phyloP scores from a whole-genome alignment of 2,113 vertebrate species.

The Prunella fulvescens region DNA sequence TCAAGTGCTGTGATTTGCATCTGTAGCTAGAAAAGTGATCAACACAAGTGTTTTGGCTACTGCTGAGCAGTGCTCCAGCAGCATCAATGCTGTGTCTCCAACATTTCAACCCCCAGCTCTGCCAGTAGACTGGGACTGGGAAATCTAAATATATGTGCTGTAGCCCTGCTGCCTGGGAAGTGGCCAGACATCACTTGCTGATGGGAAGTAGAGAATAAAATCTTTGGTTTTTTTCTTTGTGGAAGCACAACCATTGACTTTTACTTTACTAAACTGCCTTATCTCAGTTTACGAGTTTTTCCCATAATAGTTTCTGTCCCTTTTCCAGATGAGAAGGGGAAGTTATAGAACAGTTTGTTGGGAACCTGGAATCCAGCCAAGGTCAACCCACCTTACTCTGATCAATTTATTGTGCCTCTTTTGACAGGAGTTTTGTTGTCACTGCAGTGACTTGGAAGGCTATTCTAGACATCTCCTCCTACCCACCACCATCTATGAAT shows the following conservation, averaged over 20 bases:
- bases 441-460: not conserved
- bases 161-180: not conserved
- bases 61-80: not conserved
- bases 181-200: fast-evolving
- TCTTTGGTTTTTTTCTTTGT: not conserved
- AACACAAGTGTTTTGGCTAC: not conserved
- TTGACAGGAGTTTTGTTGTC: not conserved
- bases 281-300: not conserved
- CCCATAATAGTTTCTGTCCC: not conserved
- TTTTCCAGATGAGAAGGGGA: not conserved
- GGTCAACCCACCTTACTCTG: not conserved
- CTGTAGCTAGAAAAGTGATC: not conserved
- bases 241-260: not conserved
- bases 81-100: not conserved
- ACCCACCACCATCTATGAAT: not conserved
- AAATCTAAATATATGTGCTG: not conserved
- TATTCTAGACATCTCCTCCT: not conserved
- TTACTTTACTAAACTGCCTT: not conserved
- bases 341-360: not conserved
- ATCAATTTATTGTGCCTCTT: not conserved
- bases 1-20: not conserved
- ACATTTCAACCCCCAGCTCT: not conserved
- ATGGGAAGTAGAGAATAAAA: not conserved
- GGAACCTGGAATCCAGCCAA: not conserved
- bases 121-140: not conserved